Evolutionary conservation across 1,140 invertebrate species (phyloP), one percentile per base, ranked within the genome.

Genomic region (Drosophila arawakana): DNA sequence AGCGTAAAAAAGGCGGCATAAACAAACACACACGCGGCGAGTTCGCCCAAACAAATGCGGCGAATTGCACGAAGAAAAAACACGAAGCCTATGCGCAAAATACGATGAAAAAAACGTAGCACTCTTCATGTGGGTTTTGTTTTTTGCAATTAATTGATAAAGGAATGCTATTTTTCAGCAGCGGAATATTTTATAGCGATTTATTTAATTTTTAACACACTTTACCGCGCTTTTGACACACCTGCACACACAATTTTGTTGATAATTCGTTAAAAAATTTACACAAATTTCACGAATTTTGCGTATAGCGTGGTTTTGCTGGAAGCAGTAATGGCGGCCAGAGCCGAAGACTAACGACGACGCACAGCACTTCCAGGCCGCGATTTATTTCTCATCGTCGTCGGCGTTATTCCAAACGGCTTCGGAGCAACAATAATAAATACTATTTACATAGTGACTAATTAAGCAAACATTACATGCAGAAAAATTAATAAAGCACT

Each of bases 251-350:
- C 75, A 89, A 89, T 89, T 83, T 89, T 83, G 84, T 89, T 86
- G 80, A 86, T 88, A 89, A 86, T 78, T 88, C 39, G 58, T 57
- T 69, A 43, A 73, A 83, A 83, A 86, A 80, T 80, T 84, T 86
- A 77, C 71, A 89, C 80, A 73, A 78, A 84, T 83, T 80, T 80
- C 70, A 73, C 74, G 84, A 80, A 89, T 84, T 88, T 85, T 79
- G 82, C 83, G 83, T 86, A 88, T 82, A 89, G 84, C 84, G 84
- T 89, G 84, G 84, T 89, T 89, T 83, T 89, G 83, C 84, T 88
- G 84, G 80, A 83, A 84, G 84, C 84, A 89, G 88, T 89, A 89
- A 89, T 89, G 84, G 84, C 84, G 84, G 84, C 84, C 84, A 81
- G 65, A 86, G 80, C 84, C 84, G 84, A 89, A 81, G 74, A 89